These are phyloP conservation scores for Eledone cirrhosa DNA, from an alignment of 2,888 invertebrate species.

Conservation along the genomic window DNA sequence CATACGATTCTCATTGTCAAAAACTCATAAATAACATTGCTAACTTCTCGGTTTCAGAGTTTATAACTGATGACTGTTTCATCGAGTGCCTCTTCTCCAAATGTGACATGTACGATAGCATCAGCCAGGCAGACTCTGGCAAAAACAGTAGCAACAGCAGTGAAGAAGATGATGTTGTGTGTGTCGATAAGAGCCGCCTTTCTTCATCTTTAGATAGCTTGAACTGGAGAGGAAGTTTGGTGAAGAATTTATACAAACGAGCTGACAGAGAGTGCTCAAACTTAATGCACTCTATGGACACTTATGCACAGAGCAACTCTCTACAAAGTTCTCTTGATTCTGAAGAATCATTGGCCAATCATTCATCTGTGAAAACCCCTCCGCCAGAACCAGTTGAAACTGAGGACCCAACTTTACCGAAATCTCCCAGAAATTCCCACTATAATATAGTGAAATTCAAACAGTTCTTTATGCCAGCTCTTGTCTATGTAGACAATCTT, in stretches of 20 bases:
- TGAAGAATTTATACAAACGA: conserved; percentile 33
- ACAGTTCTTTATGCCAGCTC: conserved; percentile 3
- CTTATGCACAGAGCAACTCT: conserved; percentile 10
- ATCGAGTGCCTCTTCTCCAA: conserved; percentile 28
- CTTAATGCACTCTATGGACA: conserved; percentile 8
- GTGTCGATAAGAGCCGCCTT: not conserved
- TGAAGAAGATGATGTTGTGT: not conserved
- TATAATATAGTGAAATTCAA: not conserved
- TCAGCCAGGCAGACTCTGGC: not conserved
- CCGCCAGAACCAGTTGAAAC: not conserved
- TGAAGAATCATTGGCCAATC: not conserved
- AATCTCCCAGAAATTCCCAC: not conserved
- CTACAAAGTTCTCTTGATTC: not conserved
- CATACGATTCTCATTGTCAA: conserved; percentile 40
- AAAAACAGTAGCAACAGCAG: not conserved
- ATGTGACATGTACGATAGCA: not conserved
- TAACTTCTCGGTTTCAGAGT: conserved; percentile 38
- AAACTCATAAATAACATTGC: conserved; percentile 38
- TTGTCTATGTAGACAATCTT: not conserved
- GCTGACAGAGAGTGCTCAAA: conserved; percentile 35
- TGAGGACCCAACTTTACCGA: not conserved
- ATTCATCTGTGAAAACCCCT: not conserved
- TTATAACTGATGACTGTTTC: conserved; percentile 40
- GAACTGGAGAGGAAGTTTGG: conserved; percentile 33
- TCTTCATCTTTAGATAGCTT: conserved; percentile 9